A percentile compares a stretch with the other conserved stretches of the same genome.
Evolutionary conservation across 2,113 vertebrate species (phyloP).

Genomic region (Pelodiscus sinensis): DNA sequence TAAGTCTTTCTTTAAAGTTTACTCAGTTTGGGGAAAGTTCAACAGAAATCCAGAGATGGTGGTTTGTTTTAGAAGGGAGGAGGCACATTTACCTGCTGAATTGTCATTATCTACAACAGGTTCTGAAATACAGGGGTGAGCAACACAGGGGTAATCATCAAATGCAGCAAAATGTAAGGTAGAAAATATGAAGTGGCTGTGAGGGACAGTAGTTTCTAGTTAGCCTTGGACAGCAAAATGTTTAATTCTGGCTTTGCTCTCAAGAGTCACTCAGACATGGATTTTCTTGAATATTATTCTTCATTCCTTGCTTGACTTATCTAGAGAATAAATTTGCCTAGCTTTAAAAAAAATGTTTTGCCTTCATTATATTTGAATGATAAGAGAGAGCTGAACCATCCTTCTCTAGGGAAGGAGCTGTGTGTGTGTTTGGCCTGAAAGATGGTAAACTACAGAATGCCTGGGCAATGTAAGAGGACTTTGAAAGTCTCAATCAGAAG

Average conservation of each 20-base stretch:
- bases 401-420: neutral
- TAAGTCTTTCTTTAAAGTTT: neutral
- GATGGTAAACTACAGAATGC: neutral
- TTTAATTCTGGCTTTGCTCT: neutral
- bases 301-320: neutral
- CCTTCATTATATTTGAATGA: neutral
- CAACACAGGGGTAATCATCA: no score
- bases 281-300: neutral
- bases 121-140: neutral
- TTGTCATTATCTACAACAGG: neutral
- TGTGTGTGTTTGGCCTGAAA: conserved; percentile 6
- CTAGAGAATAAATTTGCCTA: neutral
- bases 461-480: neutral
- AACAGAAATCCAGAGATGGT: neutral
- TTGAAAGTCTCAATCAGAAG: neutral
- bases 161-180: neutral
- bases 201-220: neutral
- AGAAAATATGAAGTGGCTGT: neutral
- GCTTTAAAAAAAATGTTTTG: neutral
- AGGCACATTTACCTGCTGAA: neutral
- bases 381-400: neutral
- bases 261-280: neutral
- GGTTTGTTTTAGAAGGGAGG: neutral
- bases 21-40: neutral
- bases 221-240: neutral